A percentile compares a stretch with the other conserved stretches of the same genome.
These are phyloP conservation scores for Papilio protenor DNA, from an alignment of 2,888 invertebrate species.

Conservation along the genomic window DNA sequence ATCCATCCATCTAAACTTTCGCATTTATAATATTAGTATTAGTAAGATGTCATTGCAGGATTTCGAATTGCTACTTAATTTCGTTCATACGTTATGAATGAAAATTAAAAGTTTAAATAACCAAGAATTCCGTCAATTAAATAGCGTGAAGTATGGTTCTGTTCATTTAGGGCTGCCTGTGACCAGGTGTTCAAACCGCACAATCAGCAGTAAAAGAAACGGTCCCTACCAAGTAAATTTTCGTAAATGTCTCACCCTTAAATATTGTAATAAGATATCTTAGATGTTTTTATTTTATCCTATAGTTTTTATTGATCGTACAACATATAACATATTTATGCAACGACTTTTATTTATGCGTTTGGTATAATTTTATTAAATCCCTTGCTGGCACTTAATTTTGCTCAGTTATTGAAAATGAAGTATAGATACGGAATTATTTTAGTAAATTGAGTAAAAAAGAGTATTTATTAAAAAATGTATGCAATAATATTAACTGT, in stretches of 20 bases:
- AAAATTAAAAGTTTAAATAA: not conserved
- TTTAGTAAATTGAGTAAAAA: not conserved
- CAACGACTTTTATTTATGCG: not conserved
- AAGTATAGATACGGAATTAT: no score
- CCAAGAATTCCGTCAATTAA: conserved; percentile 20
- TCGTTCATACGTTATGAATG: not conserved
- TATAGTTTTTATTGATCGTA: conserved; percentile 7
- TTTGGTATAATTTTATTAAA: not conserved
- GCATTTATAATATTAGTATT: no score
- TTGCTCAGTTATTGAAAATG: no score
- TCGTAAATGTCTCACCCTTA: conserved; percentile 60
- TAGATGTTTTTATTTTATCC: conserved; percentile 11
- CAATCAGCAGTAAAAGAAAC: conserved; percentile 80
- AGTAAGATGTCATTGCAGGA: no score
- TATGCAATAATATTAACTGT: not conserved
- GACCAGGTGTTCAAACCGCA: conserved; percentile 74
- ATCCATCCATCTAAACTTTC: no score
- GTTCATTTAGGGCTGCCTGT: conserved; percentile 48
- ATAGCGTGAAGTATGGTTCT: conserved; percentile 46
- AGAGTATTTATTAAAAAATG: no score
- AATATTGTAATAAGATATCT: conserved; percentile 48
- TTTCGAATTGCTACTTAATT: not conserved
- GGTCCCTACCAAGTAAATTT: conserved; percentile 64
- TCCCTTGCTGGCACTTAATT: no score
- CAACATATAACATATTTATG: not conserved